Evolutionary conservation across 2,888 invertebrate genomes (phyloP).

Genomic region (Pyrrhia umbra): DNA sequence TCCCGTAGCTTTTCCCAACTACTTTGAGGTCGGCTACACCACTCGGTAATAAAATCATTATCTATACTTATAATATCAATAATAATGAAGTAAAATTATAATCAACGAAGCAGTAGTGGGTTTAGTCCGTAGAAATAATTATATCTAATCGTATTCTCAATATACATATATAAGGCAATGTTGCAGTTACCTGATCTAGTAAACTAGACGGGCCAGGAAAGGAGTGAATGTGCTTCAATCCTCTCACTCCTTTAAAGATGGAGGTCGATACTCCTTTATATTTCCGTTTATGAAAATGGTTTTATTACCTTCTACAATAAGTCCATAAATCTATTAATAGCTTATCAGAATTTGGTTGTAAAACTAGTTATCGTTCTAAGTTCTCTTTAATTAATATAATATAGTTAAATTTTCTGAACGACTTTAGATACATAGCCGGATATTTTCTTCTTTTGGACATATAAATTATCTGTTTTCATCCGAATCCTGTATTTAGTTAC

Average conservation of each 20-base stretch:
- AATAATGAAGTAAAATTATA: too few species aligned
- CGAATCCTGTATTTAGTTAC: too few species aligned
- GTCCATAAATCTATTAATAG: background rate
- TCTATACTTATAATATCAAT: too few species aligned
- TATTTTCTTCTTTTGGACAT: too few species aligned
- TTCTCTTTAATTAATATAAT: too few species aligned
- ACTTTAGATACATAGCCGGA: too few species aligned
- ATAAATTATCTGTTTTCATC: too few species aligned
- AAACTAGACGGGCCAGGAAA: constrained; percentile 21
- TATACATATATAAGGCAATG: constrained; percentile 17
- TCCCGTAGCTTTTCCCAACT: too few species aligned
- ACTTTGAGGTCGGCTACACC: too few species aligned
- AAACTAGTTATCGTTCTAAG: background rate
- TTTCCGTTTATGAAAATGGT: constrained; percentile 14
- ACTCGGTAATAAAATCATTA: too few species aligned
- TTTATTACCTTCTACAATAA: constrained; percentile 7
- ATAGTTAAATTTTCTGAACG: too few species aligned
- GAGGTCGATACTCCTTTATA: constrained; percentile 30
- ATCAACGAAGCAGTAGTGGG: background rate
- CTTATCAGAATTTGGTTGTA: background rate
- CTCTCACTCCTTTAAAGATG: constrained; percentile 52
- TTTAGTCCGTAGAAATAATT: background rate
- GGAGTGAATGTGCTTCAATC: constrained; percentile 47
- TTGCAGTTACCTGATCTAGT: background rate
- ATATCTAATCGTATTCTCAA: constrained; percentile 1